Evolutionary conservation across 1,140 invertebrate species (phyloP), one percentile per base, ranked within the genome.

Genomic region (Lepidurus apus): DNA sequence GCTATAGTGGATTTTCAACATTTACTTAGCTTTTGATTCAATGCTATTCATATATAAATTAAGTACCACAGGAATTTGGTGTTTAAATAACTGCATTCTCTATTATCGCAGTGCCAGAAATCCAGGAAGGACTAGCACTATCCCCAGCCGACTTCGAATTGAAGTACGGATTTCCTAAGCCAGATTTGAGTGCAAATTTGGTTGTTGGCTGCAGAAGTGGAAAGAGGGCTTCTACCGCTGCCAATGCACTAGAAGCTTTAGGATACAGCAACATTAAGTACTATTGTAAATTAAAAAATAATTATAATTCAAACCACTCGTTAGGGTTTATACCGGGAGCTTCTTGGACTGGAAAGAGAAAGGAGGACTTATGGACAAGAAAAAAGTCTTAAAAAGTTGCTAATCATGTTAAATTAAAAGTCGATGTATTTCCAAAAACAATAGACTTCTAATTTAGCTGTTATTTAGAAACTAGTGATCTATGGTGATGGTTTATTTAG

Each of bases 141-240:
- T 8, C 73, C 47, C 73, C 74, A 45, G 74, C 13, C 24, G 78
- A 79, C 3, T 79, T 79, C 43, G 73, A 43, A 45, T 42, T 11
- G 13, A 79, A 79, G 73, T 79, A 79, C 73, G 78, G 78, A n/a
- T 79, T 79, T 75, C 26, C 42, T 2, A 79, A 79, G 26, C 78
- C 74, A n/a, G 74, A 34, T 26, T 42, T 75, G 21, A 45, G 34
- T 75, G 78, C 78, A 6, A 21, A 21, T 13, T 17, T 79, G 7
- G 73, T 79, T 7, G 42, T 42, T 2, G 78, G 73, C 10, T 79
- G 78, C 42, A 43, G 74, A 24, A 44, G 73, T n/a, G 78, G 78
- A 8, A 74, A 74, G 17, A 75, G 78, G 43, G 78, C 74, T 75
- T 74, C 73, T 43, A 44, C 78, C 21, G 78, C 78, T 75, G 74